Evolutionary conservation across 37 sponge, comb jelly and placozoan genomes (phyloP).

Genomic region (Lycopodina hypogea): DNA sequence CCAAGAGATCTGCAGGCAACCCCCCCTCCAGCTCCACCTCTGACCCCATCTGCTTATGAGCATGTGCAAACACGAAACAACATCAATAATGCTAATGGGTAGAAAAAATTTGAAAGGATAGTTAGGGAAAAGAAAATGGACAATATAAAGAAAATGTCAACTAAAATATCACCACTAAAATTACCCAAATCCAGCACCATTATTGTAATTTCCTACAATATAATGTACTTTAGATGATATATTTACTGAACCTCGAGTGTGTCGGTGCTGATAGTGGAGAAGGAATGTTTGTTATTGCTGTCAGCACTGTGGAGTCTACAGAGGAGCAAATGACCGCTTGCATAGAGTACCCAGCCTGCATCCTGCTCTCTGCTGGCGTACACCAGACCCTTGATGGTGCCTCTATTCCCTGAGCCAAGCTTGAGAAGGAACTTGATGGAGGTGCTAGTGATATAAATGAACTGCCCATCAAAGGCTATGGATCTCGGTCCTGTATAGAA

Average conservation of each 20-base stretch:
- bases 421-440: conserved; percentile 54
- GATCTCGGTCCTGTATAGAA: conserved; percentile 36
- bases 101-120: too few relatives aligned
- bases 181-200: too few relatives aligned
- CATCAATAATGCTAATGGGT: too few relatives aligned
- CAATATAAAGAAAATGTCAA: too few relatives aligned
- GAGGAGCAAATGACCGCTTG: conserved; percentile 6
- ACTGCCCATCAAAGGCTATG: conserved; percentile 76
- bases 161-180: too few relatives aligned
- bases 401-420: conserved; percentile 72
- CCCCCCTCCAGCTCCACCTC: conserved; percentile 12
- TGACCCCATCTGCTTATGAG: conserved; percentile 4
- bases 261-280: conserved; percentile 1
- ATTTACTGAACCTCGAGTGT: conserved; percentile 37
- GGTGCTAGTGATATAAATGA: conserved; percentile 61
- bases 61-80: neutral
- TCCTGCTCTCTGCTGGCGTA: conserved; percentile 45
- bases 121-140: too few relatives aligned
- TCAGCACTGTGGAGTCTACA: neutral
- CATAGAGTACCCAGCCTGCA: conserved; percentile 54
- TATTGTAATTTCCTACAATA: too few relatives aligned
- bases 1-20: conserved; percentile 13
- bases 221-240: too few relatives aligned
- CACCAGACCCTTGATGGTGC: conserved; percentile 60
- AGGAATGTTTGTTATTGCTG: conserved; percentile 7